phyloP scores from a whole-genome alignment of 2,888 invertebrate genomes.

The Zygothrica quintamaculata region DNA sequence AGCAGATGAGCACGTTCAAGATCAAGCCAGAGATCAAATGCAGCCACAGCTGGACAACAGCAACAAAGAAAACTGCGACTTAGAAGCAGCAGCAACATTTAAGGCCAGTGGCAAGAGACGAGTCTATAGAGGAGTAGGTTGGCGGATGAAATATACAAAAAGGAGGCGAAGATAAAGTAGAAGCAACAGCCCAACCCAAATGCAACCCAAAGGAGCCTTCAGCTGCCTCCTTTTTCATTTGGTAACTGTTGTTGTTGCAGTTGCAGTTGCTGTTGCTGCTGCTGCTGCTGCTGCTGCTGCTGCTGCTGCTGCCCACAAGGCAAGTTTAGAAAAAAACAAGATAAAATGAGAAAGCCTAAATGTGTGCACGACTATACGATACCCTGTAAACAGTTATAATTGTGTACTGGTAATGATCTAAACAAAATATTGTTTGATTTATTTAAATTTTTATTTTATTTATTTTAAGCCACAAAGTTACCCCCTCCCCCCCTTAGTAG shows the following conservation, averaged over 20 bases:
- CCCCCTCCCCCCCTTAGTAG: no score
- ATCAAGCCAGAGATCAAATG: slow-evolving; percentile 78
- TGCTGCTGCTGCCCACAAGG: slow-evolving; percentile 39
- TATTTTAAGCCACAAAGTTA: no score
- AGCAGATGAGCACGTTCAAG: slow-evolving; percentile 76
- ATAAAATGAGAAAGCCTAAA: slow-evolving; percentile 1
- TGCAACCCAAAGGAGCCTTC: slow-evolving; percentile 46
- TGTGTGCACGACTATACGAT: background rate
- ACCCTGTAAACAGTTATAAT: background rate
- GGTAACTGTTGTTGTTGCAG: slow-evolving; percentile 65
- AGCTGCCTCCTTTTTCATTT: slow-evolving; percentile 49
- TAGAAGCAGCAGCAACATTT: slow-evolving; percentile 12
- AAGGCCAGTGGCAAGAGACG: background rate
- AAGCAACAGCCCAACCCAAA: slow-evolving; percentile 31
- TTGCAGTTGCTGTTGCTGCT: no score
- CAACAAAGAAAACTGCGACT: slow-evolving; percentile 21
- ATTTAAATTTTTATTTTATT: no score
- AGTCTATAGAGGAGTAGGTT: background rate
- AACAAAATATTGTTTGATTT: no score
- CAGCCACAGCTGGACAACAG: slow-evolving; percentile 37
- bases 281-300: slow-evolving; percentile 22
- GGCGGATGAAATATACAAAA: background rate
- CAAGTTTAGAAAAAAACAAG: slow-evolving; percentile 27
- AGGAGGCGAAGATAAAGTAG: slow-evolving; percentile 19
- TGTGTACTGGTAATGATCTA: no score